These are phyloP conservation scores for Laothoe populi DNA, from an alignment of 2,888 invertebrate species.

Conservation along the genomic window DNA sequence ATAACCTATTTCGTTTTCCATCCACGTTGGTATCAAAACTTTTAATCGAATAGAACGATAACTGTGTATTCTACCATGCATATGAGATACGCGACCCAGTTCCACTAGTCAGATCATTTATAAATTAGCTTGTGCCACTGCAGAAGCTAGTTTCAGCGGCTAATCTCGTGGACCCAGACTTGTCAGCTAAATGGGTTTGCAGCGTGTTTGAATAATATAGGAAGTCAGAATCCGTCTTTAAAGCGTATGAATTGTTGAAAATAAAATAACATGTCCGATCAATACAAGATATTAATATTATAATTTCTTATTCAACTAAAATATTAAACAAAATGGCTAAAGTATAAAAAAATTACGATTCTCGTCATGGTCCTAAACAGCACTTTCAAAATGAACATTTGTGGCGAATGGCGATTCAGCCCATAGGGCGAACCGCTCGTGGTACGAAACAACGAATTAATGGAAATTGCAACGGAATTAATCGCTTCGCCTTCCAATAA, in stretches of 20 bases:
- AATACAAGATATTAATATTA: not conserved
- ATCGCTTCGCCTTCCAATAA: too few species aligned
- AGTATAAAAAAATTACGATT: too few species aligned
- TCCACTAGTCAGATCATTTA: slow-evolving; percentile 15
- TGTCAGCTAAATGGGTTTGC: slow-evolving; percentile 19
- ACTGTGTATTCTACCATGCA: not conserved
- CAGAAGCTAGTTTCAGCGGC: slow-evolving; percentile 1
- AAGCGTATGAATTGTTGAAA: not conserved
- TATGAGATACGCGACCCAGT: slow-evolving; percentile 12
- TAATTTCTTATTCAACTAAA: too few species aligned
- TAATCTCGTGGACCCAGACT: slow-evolving; percentile 18
- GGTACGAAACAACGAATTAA: too few species aligned
- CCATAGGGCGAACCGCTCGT: too few species aligned
- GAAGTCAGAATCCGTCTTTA: not conserved
- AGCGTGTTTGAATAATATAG: slow-evolving; percentile 14
- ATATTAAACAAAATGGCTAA: too few species aligned
- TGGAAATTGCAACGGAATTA: too few species aligned
- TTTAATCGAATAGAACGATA: not conserved
- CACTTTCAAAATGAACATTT: too few species aligned
- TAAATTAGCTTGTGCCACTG: slow-evolving; percentile 16
- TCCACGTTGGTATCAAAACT: too few species aligned
- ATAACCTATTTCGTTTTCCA: too few species aligned
- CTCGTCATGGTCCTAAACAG: too few species aligned
- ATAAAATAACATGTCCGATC: not conserved
- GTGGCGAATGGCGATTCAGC: too few species aligned